Conservation (phyloP, 2,113 vertebrate species). For the Calonectris borealis region DNA sequence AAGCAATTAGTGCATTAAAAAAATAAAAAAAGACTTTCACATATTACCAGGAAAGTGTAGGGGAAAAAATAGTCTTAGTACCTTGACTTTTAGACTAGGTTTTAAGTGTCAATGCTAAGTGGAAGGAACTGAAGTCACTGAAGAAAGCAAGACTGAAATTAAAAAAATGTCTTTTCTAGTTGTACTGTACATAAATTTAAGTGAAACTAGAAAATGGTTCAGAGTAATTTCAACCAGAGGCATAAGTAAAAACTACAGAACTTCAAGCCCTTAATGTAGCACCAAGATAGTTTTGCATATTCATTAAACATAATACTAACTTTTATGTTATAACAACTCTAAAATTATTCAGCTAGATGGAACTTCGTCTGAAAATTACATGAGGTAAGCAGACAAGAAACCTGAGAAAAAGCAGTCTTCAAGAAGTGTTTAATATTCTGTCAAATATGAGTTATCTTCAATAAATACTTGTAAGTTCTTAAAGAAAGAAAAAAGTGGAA, state of each 20-base stretch:
- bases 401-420: not conserved
- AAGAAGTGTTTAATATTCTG: conserved; percentile 35
- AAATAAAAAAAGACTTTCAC: not conserved
- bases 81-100: not conserved
- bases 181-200: not conserved
- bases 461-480: not conserved
- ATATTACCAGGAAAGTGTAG: not conserved
- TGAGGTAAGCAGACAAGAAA: not conserved
- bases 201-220: not conserved
- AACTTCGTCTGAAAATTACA: not conserved
- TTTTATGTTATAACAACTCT: not conserved
- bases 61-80: not conserved
- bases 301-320: not conserved
- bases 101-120: not conserved
- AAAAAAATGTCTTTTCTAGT: not conserved
- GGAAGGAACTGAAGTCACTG: not conserved
- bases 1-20: not conserved
- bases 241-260: not conserved
- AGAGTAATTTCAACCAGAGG: conserved; percentile 5
- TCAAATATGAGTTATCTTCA: conserved; percentile 44
- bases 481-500: not conserved
- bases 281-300: conserved; percentile 8
- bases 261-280: conserved; percentile 36
- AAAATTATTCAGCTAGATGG: not conserved
- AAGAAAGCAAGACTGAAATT: not conserved